Percentiles rank a stretch among this genome's conserved stretches.
These are phyloP conservation scores for Prorops nasuta DNA, from an alignment of 1,140 invertebrate species.

Conservation along the genomic window DNA sequence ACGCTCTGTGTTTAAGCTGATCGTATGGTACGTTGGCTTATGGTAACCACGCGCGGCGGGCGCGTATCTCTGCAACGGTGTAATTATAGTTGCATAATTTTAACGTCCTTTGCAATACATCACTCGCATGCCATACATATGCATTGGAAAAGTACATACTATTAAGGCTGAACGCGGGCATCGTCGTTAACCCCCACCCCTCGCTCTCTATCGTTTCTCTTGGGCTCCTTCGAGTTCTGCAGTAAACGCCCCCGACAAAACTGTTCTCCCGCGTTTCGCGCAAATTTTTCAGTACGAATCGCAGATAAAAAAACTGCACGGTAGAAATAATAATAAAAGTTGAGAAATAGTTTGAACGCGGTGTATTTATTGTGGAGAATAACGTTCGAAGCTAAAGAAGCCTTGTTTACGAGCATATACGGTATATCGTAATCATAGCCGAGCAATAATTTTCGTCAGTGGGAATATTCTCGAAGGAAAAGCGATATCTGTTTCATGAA, in stretches of 20 bases:
- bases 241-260: not conserved
- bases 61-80: conserved; percentile 9
- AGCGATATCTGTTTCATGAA: too few species aligned
- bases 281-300: too few species aligned
- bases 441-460: not conserved
- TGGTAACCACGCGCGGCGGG: not conserved
- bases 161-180: too few species aligned
- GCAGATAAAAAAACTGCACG: too few species aligned
- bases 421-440: not conserved
- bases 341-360: too few species aligned
- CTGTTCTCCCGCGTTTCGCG: not conserved
- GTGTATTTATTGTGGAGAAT: too few species aligned
- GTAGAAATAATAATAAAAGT: too few species aligned
- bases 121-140: conserved; percentile 43
- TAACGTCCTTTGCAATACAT: conserved; percentile 49
- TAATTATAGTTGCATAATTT: conserved; percentile 51
- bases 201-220: conserved; percentile 19
- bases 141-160: conserved; percentile 30
- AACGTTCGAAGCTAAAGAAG: too few species aligned
- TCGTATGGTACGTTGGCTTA: conserved; percentile 2
- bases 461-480: not conserved
- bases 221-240: not conserved
- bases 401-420: too few species aligned
- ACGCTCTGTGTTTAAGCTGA: conserved; percentile 28
- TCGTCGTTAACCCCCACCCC: conserved; percentile 20